Base-by-base conservation (phyloP, 1,140 invertebrate species). In the Drosophila malerkotliana region DNA sequence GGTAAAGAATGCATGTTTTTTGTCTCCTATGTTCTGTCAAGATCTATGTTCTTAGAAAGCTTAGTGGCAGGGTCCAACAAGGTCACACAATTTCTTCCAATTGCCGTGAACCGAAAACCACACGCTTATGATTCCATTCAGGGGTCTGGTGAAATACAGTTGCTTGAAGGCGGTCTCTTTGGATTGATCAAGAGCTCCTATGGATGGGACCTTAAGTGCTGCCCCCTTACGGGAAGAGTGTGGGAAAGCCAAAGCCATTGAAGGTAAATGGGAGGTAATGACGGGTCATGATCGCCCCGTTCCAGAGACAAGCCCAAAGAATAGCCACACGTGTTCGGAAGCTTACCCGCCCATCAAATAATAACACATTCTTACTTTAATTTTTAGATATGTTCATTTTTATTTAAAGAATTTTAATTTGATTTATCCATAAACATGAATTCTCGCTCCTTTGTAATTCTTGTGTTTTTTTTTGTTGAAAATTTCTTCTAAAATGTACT, bases 321-420 rank as follows among this genome's bases (percentile, higher is more conserved):
- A 18, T 14, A 26, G 2, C 24, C 51, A 37, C 51, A 14, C 8
- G 51, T 53, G 28, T 30, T 3, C 28, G 1, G 34, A 12, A 10
- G 30, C n/a, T 41, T 10, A 15, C 15, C 26, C 44, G 8, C 10
- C 41, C 2, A 10, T 4, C 41, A 45, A 54, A 45, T 62, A 57
- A 67, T 52, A 49, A 49, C 21, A 21, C 4, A 1, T 14, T 30
- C 15, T 10, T 1, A 6, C 4, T 24, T 63, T 82, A 71, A 12
- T 79, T 88, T 88, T 88, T 89, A 89, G 83, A 88, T 88, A 88
- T 88, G 83, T 88, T 88, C 84, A 88, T 62, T 88, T 88, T 88
- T 88, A 88, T 88, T 88, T 79, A 62, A 88, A 88, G 84, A 88
- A 64, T 88, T 88, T 88, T 88, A 79, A 54, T 88, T 75, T 77